Evolutionary conservation across 2,113 vertebrate species (phyloP), one percentile per base, ranked within the genome.

Genomic region (Ellobius talpinus): DNA sequence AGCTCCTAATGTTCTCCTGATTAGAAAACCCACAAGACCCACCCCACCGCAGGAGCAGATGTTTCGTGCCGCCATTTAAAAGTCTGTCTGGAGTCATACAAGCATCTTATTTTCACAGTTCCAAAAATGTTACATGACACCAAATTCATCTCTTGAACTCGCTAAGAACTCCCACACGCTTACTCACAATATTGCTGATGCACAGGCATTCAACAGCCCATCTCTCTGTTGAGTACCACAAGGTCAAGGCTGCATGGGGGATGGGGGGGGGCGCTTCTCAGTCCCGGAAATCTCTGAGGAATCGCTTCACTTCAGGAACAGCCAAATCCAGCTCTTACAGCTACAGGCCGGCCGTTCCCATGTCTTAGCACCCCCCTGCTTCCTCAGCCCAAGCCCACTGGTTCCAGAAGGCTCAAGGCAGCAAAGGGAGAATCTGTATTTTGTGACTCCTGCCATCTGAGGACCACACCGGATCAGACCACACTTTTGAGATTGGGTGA

Each of bases 41-140:
- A 52, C 63, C 65, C 90, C 74, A 29, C 5, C 78, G 63, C 96
- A 93, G 79, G 95, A 97, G 79, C 82, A 90, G 94, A 93, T 96
- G 78, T 92, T 86, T 95, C 65, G 17, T 74, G 55, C 87, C 55
- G 74, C 90, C 94, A 94, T 90, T 97, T 95, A 77, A 91, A 74
- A 39, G 42, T 76, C 81, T 87, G 89, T 58, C 96, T 70, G 45
- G 78, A 98, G 95, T 92, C 31, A 63, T 47, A 45, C 17, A 24
- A 78, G 61, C 79, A 63, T 89, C 93, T 96, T 95, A 87, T 96
- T 96, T 92, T 92, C 96, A 96, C 90, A 66, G 50, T 58, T 90
- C 88, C 93, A 76, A n/a, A 88, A 97, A 93, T 65, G 86, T 65
- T 73, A 31, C 91, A 90, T 61, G 36, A 82, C 72, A 68, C 39